Percentiles rank a stretch among this genome's conserved stretches.
Conservation (phyloP, 1,140 invertebrate species). For the Hetaerina americana region DNA sequence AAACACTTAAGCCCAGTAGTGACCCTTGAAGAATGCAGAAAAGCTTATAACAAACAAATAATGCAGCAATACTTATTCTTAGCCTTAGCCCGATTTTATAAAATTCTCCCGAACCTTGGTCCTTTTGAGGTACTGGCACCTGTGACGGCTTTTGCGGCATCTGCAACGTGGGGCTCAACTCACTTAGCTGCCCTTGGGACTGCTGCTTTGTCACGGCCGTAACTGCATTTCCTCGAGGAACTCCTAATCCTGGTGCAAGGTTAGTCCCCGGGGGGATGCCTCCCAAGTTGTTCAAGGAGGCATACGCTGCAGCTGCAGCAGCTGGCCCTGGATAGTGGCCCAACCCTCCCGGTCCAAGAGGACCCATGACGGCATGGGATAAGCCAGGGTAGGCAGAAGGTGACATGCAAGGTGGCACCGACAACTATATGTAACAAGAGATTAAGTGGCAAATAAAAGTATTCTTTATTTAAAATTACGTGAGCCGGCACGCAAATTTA, state of each 20-base stretch:
- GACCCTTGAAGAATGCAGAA: not conserved
- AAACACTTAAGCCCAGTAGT: too few species aligned
- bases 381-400: conserved; percentile 22
- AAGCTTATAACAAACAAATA: not conserved
- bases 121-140: conserved; percentile 26
- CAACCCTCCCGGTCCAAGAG: conserved; percentile 33
- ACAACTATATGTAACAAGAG: conserved; percentile 36
- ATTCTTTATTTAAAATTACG: too few species aligned
- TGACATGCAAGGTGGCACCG: conserved; percentile 25
- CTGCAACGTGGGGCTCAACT: conserved; percentile 37
- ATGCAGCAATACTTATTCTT: too few species aligned
- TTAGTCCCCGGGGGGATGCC: conserved; percentile 21
- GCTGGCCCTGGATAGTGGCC: conserved; percentile 30
- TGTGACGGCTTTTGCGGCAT: conserved; percentile 23
- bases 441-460: not conserved
- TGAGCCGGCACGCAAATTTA: not conserved
- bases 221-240: conserved; percentile 32
- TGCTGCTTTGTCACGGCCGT: conserved; percentile 24
- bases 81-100: not conserved
- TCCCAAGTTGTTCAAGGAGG: conserved; percentile 33
- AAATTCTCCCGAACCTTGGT: conserved; percentile 17
- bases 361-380: conserved; percentile 38
- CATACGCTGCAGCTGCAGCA: conserved; percentile 17
- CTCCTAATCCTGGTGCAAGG: conserved; percentile 44
- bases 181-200: conserved; percentile 60